Conservation (phyloP, 2,113 vertebrate species). For the Thomomys bottae region DNA sequence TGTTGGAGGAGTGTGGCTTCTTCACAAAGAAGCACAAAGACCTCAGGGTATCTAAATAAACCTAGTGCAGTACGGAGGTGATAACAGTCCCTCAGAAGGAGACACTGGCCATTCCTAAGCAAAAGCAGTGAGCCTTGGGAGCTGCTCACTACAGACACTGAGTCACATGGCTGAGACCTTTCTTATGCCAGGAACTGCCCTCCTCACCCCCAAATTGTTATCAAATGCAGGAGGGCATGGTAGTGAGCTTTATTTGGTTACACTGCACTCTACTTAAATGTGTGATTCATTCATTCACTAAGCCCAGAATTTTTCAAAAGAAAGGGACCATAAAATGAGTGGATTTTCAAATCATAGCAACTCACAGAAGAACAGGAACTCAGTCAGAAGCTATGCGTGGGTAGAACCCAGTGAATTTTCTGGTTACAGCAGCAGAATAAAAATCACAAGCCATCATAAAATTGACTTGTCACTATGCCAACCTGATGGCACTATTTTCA, state of each 20-base stretch:
- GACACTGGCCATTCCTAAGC: accelerated
- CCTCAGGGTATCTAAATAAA: neutral
- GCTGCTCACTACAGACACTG: neutral
- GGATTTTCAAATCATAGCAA: neutral
- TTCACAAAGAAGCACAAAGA: neutral
- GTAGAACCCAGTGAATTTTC: neutral
- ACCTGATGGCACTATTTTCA: neutral
- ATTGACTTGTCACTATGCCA: neutral
- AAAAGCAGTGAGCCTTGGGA: neutral
- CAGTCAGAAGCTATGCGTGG: neutral
- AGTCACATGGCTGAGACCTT: neutral
- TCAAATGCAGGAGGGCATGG: accelerated
- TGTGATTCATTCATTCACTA: neutral
- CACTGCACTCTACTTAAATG: neutral
- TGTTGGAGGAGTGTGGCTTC: neutral
- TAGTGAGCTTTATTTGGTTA: neutral
- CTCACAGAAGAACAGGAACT: neutral
- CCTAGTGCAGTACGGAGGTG: accelerated
- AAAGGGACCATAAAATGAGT: neutral
- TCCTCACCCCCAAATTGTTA: neutral
- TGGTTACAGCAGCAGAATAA: neutral
- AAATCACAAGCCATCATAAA: neutral
- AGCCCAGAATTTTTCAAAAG: neutral
- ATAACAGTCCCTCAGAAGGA: too few species aligned
- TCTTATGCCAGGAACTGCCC: neutral